These are phyloP conservation scores for Meliscaeva auricollis DNA, from an alignment of 2,888 invertebrate genomes.

Conservation along the genomic window DNA sequence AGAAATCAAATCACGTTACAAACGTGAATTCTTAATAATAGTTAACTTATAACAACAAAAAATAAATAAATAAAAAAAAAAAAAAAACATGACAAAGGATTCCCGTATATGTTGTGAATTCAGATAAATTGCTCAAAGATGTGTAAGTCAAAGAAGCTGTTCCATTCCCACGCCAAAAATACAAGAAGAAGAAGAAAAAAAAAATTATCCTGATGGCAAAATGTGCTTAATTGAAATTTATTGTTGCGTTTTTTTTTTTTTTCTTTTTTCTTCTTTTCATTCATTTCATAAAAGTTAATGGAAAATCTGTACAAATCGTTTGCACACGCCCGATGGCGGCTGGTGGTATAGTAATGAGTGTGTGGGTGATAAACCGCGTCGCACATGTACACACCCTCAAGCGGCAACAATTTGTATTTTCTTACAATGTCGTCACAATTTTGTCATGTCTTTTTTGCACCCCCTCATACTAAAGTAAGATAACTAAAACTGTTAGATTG, in stretches of 20 bases:
- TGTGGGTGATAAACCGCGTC: background rate
- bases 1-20: slow-evolving; percentile 25
- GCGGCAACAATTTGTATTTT: slow-evolving; percentile 67
- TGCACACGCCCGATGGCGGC: slow-evolving; percentile 23
- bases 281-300: slow-evolving; percentile 65
- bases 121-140: slow-evolving; percentile 59
- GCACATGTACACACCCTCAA: slow-evolving; percentile 40
- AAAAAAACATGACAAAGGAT: slow-evolving; percentile 60
- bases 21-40: slow-evolving; percentile 52
- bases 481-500: background rate
- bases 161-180: background rate
- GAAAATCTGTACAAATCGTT: slow-evolving; percentile 71
- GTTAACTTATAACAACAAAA: no score
- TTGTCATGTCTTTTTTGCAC: background rate
- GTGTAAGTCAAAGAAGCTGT: slow-evolving; percentile 37
- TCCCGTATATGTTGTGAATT: slow-evolving; percentile 22
- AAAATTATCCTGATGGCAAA: slow-evolving; percentile 38
- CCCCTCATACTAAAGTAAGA: background rate
- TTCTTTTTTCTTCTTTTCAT: background rate
- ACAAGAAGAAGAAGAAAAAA: background rate
- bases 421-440: slow-evolving; percentile 34
- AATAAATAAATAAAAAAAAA: background rate
- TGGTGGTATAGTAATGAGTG: background rate
- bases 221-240: slow-evolving; percentile 76
- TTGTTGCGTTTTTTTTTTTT: slow-evolving; percentile 56